Base-by-base conservation (phyloP, 2,113 vertebrate species). In the Phaethornis superciliosus region DNA sequence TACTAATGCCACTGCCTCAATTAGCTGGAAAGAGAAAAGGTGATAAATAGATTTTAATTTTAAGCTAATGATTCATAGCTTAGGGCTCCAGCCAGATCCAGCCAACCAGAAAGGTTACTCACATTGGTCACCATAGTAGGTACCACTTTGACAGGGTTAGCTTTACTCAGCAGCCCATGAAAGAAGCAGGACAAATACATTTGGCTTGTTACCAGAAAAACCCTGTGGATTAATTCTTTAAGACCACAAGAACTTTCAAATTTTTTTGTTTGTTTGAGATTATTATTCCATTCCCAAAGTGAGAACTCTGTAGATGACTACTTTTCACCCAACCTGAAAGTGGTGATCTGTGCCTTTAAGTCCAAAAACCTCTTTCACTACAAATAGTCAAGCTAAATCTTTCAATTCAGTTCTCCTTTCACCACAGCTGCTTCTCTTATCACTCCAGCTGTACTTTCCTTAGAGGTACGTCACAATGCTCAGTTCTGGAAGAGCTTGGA, bases 371-470 rank as follows among this genome's bases (percentile, higher is more conserved):
- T 16, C 51, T 83, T 70, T 64, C 64, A 93, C 68, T 80, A 72
- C 85, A 85, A 90, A 70, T 68, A 93, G 83, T 10, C 30, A 93
- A 95, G 82, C 52, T 94, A 94, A 93, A 91, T 62, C 56, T 80
- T 76, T 82, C 82, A 56, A 75, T 47, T 69, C 44, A 18, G 62
- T 32, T 90, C 77, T 89, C 63, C 37, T 94, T 93, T 95, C 89
- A 46, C 51, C 78, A 81, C 81, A 97, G 93, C 92, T 96, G 94
- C 94, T 95, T 95, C 89, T 95, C 92, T 94, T 95, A 86, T 67
- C 89, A 68, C 42, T 93, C 75, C 91, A 89, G 89, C 68, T 71
- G 35, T 52, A 91, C 63, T 72, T n/a, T 94, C 51, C 85, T 94
- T 63, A 77, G 81, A 89, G 68, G 65, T 89, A 64, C 88, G 85